phyloP scores from a whole-genome alignment of 2,888 invertebrate genomes.

The Leptopilina drosophilae region DNA sequence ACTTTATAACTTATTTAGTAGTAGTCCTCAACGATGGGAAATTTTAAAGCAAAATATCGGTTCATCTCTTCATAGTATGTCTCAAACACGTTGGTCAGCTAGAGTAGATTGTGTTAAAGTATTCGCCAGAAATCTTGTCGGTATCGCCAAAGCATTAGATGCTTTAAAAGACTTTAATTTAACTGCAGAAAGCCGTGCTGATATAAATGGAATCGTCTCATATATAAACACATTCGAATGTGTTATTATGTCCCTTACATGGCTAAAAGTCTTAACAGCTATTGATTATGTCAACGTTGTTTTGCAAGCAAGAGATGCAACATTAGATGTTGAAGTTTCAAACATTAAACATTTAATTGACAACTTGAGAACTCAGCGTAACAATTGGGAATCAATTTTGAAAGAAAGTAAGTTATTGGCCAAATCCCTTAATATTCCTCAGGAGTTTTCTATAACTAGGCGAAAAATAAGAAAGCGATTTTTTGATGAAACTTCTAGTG shows the following conservation, averaged over 20 bases:
- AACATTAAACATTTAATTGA: conserved; percentile 3
- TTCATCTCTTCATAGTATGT: conserved; percentile 12
- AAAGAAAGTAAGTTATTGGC: conserved; percentile 9
- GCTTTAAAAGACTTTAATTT: conserved; percentile 12
- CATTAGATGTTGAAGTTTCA: conserved; percentile 7
- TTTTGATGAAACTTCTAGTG: neutral
- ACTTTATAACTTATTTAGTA: conserved; percentile 20
- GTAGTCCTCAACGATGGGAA: conserved; percentile 29
- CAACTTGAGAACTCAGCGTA: neutral
- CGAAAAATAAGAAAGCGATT: neutral
- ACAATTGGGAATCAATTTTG: conserved; percentile 20
- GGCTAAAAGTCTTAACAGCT: conserved; percentile 14
- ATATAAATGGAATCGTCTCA: conserved; percentile 27
- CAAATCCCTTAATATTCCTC: conserved; percentile 1
- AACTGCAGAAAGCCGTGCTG: conserved; percentile 22
- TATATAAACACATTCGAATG: conserved; percentile 26
- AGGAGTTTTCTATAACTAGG: neutral
- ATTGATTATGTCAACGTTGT: conserved; percentile 12
- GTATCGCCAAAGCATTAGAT: conserved; percentile 1
- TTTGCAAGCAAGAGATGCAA: conserved; percentile 11
- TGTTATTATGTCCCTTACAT: conserved; percentile 17
- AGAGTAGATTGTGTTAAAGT: conserved; percentile 29
- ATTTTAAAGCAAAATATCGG: conserved; percentile 25
- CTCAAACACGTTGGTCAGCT: conserved; percentile 36
- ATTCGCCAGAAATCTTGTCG: conserved; percentile 28